phyloP scores from a whole-genome alignment of 2,888 invertebrate genomes.

The Caenorhabditis angaria region DNA sequence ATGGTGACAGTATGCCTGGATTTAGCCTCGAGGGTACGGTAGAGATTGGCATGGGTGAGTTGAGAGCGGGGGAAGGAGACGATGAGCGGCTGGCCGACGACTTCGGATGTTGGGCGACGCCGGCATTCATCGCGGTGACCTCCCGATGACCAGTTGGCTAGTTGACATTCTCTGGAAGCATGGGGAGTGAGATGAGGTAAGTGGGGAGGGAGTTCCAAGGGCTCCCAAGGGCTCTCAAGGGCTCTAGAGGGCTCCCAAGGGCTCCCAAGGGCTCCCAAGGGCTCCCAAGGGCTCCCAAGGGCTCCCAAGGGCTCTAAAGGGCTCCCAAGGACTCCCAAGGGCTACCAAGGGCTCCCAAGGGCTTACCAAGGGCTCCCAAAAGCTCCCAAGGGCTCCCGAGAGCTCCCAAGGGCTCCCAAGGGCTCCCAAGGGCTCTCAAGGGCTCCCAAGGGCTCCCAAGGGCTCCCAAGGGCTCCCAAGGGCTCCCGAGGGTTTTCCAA shows the following conservation, averaged over 20 bases:
- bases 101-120: conserved; percentile 54
- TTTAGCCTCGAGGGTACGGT: conserved; percentile 73
- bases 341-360: neutral
- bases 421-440: too few relatives aligned
- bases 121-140: conserved; percentile 60
- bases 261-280: neutral
- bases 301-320: neutral
- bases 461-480: too few relatives aligned
- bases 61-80: conserved; percentile 74
- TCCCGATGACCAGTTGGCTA: conserved; percentile 73
- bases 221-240: neutral
- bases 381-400: too few relatives aligned
- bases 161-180: conserved; percentile 73
- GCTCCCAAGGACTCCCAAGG: neutral
- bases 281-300: neutral
- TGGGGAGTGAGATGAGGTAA: neutral
- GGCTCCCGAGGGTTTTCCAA: too few relatives aligned
- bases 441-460: too few relatives aligned
- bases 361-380: too few relatives aligned
- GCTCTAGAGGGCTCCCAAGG: neutral
- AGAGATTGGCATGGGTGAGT: conserved; percentile 73
- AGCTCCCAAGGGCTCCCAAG: too few relatives aligned
- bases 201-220: neutral
- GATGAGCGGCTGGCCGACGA: conserved; percentile 74
- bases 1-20: conserved; percentile 74